Evolutionary conservation across 2,888 invertebrate genomes (phyloP).

Genomic region (Pinctada fucata): DNA sequence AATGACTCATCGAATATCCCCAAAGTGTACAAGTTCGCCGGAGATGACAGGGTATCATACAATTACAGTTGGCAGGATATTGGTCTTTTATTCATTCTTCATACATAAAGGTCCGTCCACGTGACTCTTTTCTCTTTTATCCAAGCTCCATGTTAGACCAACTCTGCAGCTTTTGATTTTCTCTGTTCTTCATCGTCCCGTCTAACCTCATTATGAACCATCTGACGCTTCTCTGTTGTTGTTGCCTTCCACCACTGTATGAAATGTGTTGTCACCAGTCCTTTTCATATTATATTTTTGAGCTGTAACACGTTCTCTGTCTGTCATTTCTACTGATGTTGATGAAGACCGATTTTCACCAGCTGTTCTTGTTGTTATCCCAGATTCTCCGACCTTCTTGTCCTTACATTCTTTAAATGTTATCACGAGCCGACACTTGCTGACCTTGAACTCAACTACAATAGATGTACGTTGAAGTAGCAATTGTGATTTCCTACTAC

Average conservation of each 20-base stretch:
- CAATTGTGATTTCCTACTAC: background rate
- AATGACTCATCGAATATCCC: background rate
- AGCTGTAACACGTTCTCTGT: conserved; percentile 18
- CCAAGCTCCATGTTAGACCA: background rate
- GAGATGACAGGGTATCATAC: background rate
- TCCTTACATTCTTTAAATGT: background rate
- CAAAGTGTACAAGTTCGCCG: background rate
- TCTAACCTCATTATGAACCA: conserved; percentile 1
- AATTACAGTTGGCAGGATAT: background rate
- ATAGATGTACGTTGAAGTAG: background rate
- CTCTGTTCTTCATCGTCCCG: background rate
- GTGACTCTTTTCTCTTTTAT: background rate
- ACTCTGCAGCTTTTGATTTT: background rate
- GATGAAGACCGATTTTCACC: conserved; percentile 33
- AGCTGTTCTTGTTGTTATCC: background rate
- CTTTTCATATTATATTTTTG: background rate
- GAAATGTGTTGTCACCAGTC: conserved; percentile 12
- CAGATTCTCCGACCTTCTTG: background rate
- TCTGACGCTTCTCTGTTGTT: background rate
- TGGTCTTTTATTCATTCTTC: background rate
- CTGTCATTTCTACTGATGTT: conserved; percentile 11
- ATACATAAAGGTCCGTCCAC: conserved; percentile 2
- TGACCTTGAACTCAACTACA: background rate
- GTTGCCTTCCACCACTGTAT: conserved; percentile 21
- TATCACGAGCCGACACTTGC: background rate